These are phyloP conservation scores for Grammomys surdaster DNA, from an alignment of 2,113 vertebrate genomes.

Conservation along the genomic window DNA sequence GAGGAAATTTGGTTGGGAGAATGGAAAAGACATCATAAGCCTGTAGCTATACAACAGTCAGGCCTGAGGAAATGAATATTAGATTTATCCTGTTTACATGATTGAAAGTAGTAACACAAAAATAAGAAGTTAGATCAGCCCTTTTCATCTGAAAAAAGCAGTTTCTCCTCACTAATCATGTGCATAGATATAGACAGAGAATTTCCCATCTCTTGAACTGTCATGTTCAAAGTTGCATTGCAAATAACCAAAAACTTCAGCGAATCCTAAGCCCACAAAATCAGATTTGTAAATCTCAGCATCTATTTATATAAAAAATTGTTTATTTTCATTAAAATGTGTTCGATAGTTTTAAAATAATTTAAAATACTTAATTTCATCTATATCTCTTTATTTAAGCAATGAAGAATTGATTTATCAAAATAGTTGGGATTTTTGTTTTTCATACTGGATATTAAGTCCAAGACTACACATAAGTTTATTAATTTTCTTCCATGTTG, in stretches of 20 bases:
- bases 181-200: not conserved
- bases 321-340: not conserved
- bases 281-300: not conserved
- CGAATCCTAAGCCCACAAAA: not conserved
- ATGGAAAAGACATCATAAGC: not conserved
- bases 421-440: not conserved
- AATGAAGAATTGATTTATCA: not conserved
- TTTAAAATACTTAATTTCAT: not conserved
- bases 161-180: not conserved
- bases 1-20: not conserved
- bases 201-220: rapidly evolving
- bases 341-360: not conserved
- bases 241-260: not conserved
- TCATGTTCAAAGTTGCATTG: not conserved
- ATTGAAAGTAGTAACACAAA: conserved; percentile 21
- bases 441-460: not conserved
- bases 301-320: not conserved
- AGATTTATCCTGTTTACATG: not conserved
- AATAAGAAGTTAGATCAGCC: not conserved
- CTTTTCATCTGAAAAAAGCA: not conserved
- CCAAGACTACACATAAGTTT: not conserved
- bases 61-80: not conserved
- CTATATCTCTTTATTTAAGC: not conserved
- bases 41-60: not conserved
- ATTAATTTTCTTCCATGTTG: not conserved